Percentiles rank a stretch among this genome's conserved stretches.
These are phyloP conservation scores for Bufo gargarizans DNA, from an alignment of 2,113 vertebrate genomes.

Conservation along the genomic window DNA sequence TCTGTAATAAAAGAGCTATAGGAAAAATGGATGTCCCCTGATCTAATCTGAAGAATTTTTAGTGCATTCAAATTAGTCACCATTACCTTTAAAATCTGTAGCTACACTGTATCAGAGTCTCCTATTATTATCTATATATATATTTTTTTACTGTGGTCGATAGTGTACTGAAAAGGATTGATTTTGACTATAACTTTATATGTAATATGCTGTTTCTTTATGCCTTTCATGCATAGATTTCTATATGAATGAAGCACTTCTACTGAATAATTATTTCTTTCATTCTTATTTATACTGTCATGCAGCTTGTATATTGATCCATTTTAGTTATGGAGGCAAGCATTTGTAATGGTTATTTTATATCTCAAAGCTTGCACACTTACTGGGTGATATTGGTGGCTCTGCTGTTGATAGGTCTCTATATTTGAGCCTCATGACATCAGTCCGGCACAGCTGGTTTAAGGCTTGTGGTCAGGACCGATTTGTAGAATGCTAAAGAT, in stretches of 20 bases:
- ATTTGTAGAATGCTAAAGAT: slow-evolving; percentile 7
- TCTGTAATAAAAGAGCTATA: too few species aligned
- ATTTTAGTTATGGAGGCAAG: neutral
- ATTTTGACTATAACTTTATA: neutral
- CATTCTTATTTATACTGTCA: neutral
- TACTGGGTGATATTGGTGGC: neutral
- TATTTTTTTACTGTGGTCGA: too few species aligned
- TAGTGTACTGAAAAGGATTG: neutral
- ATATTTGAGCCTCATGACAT: neutral
- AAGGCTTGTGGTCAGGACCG: neutral
- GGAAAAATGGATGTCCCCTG: too few species aligned
- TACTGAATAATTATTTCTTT: neutral
- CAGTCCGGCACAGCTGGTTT: neutral
- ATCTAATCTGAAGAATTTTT: too few species aligned
- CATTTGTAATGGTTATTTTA: neutral
- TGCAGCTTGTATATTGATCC: neutral
- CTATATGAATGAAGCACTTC: neutral
- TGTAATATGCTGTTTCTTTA: neutral
- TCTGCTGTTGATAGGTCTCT: neutral
- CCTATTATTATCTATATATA: too few species aligned
- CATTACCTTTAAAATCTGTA: too few species aligned
- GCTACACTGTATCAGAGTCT: too few species aligned
- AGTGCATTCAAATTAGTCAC: too few species aligned
- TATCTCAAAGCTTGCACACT: too few species aligned
- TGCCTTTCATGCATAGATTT: neutral